Base-by-base conservation (phyloP, 2,888 invertebrate species). In the Phortica magna region DNA sequence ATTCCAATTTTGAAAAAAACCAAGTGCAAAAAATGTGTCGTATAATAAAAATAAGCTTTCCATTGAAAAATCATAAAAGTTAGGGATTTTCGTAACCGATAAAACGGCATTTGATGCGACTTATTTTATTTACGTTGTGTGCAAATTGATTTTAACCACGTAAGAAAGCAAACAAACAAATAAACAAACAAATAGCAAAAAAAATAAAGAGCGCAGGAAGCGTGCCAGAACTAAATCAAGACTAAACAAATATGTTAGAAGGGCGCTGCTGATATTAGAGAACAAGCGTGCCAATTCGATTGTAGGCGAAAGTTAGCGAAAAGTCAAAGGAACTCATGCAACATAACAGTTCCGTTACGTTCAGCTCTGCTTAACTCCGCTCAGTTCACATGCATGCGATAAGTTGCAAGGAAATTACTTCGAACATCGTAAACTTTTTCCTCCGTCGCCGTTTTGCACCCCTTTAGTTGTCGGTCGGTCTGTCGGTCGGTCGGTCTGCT, bases 381-480 rank as follows among this genome's bases (percentile, higher is more conserved):
- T 48, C 48, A 48, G 67, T 65, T 68, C 61, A 43, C 71, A 41
- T 75, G 81, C 84, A 85, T 71, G 86, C 87, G 87, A 87, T 85
- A 85, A 85, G 87, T 85, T 85, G 87, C 85, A 84, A 85, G 84
- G 41, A 81, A 84, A 84, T 81, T 81, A 85, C 85, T 85, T 84
- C 82, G 70, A 83, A 86, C 82, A 86, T 86, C 84, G 87, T 87
- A 87, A 87, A 85, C 86, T 84, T 70, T 43, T 48, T 19, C 53
- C 22, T 55, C 7, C 55, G 19, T 39, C 67, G 48, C 61, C 17
- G 48, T 84, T 84, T 83, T 80, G 68, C 79, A 71, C 31, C 59
- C 61, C 19, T 19, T n/a, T 67, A 57, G 64, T 55, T 43, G 39
- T n/a, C 10, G 39, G 72, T 55, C 4, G 39, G 72, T 55, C 4